These are phyloP conservation scores for Anisognathus igniventris DNA, from an alignment of 2,797 vertebrate species.

Conservation along the genomic window DNA sequence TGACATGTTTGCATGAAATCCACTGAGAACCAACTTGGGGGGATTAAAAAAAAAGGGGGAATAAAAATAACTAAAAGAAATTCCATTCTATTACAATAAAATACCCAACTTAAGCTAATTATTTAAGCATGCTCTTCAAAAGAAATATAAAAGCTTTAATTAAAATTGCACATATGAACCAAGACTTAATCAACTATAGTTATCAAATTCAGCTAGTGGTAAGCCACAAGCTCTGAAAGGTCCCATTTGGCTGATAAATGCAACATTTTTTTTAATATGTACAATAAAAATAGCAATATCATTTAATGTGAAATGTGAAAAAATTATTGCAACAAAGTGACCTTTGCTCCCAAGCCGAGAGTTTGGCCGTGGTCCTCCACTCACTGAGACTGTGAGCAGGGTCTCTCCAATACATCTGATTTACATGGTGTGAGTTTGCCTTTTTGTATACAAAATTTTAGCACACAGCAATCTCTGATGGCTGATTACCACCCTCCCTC, in stretches of 20 bases:
- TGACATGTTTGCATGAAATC: not conserved
- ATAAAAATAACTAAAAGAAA: not conserved
- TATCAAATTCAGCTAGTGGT: not conserved
- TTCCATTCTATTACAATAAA: not conserved
- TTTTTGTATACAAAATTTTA: conserved; percentile 17
- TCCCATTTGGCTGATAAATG: not conserved
- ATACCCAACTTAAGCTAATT: not conserved
- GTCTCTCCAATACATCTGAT: not conserved
- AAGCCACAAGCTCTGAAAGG: not conserved
- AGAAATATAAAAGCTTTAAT: not conserved
- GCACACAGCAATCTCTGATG: not conserved
- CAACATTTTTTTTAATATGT: not conserved
- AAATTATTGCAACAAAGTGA: not conserved
- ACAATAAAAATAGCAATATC: not conserved
- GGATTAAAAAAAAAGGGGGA: not conserved
- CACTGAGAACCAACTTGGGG: not conserved
- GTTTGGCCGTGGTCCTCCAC: not conserved
- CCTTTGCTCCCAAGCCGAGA: not conserved
- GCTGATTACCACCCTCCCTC: not conserved
- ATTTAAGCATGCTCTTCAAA: not conserved
- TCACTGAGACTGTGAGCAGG: not conserved
- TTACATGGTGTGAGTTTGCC: not conserved
- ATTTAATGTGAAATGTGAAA: not conserved
- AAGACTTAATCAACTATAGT: not conserved
- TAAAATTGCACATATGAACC: not conserved